Base-by-base conservation (phyloP, 2,888 invertebrate genomes). In the Pammene fasciana region DNA sequence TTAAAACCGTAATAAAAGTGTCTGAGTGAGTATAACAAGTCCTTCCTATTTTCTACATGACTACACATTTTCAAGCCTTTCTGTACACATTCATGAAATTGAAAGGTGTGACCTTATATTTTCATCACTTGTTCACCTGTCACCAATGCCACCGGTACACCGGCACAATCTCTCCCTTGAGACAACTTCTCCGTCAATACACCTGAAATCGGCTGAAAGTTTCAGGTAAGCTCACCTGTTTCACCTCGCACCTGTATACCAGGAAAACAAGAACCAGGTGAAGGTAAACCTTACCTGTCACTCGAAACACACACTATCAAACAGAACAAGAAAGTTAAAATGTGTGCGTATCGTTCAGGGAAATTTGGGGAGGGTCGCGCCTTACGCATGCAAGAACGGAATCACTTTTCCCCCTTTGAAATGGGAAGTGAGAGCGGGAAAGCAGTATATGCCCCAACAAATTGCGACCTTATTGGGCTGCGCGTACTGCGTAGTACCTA, bases 171-270 rank as follows among this genome's bases (percentile, higher is more conserved):
- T 36, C 50, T 62, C 41, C 54, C 10, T 10, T 16, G 11, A 6
- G 34, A 18, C 55, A 56, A 60, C 38, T 18, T 38, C 34, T 14
- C 65, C 36, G 52, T 46, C 64, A 52, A 48, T 14, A 16, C 64
- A 66, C 71, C 68, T 71, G 72, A 68, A 72, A 70, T 14, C 70
- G 65, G 56, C 68, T 76, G 74, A 75, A 80, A 75, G 50, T 57
- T 80, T 65, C 80, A 82, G 82, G 80, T 80, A 75, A 71, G 75
- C 76, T 85, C 82, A 89, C 88, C 87, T 89, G 86, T 84, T 81
- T 82, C 80, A 81, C 76, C 75, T 75, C 83, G 75, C 80, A 86
- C 85, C 86, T 85, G 82, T 72, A 48, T 83, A 92, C 90, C 73
- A 89, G 90, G 91, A 76, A 34, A 61, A 54, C 86, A 92, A 75